Conservation (phyloP, 2,888 invertebrate genomes). For the Norana najaformis region DNA sequence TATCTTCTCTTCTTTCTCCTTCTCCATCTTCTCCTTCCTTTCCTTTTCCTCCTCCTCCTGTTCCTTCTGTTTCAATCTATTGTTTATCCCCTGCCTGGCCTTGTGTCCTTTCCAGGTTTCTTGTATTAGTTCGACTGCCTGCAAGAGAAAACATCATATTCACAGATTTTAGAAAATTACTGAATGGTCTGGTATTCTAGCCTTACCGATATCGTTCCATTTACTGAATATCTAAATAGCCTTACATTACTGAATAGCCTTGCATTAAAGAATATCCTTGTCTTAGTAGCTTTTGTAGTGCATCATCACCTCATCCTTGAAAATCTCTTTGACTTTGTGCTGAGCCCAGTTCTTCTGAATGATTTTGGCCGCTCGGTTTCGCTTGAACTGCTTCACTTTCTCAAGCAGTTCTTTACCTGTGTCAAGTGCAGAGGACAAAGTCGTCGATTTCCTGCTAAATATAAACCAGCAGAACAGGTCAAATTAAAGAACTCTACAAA, state of each 20-base stretch:
- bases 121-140: constrained; percentile 54
- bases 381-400: constrained; percentile 43
- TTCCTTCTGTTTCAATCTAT: constrained; percentile 14
- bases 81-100: constrained; percentile 46
- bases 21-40: not conserved
- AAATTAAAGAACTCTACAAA: not conserved
- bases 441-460: not conserved
- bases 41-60: not conserved
- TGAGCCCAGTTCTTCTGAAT: constrained; percentile 56
- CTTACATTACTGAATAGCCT: constrained; percentile 18
- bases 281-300: constrained; percentile 50
- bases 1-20: constrained; percentile 49
- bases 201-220: not conserved
- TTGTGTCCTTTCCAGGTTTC: constrained; percentile 52
- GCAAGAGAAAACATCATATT: not conserved
- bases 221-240: not conserved
- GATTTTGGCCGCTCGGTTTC: constrained; percentile 51
- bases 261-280: constrained; percentile 50
- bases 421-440: not conserved
- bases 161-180: not conserved
- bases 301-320: not conserved
- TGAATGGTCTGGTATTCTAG: not conserved
- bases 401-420: not conserved
- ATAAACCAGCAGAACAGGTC: not conserved
- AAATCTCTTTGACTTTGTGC: constrained; percentile 33